These are phyloP conservation scores for Puntigrus tetrazona DNA, from an alignment of 2,113 vertebrate species.

Conservation along the genomic window DNA sequence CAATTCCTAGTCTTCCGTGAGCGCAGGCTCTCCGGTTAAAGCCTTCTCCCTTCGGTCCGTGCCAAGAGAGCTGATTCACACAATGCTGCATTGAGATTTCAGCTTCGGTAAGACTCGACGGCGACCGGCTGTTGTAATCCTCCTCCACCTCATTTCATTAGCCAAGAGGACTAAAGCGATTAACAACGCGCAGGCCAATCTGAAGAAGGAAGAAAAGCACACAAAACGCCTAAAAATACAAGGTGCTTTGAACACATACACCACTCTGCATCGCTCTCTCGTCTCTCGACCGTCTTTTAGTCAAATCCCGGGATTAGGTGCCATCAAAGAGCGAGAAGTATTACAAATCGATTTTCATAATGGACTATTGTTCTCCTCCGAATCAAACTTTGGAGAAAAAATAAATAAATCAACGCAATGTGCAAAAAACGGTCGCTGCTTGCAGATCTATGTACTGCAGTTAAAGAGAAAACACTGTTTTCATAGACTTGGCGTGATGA, in stretches of 20 bases:
- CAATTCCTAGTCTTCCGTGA: conserved; percentile 47
- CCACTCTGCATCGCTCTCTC: conserved; percentile 59
- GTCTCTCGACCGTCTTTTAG: conserved; percentile 30
- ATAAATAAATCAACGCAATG: neutral
- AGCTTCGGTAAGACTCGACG: conserved; percentile 67
- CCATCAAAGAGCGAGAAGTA: conserved; percentile 78
- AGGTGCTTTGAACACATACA: conserved; percentile 66
- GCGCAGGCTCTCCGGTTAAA: conserved; percentile 41
- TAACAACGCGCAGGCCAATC: conserved; percentile 73
- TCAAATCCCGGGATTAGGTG: conserved; percentile 78
- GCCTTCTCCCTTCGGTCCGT: conserved; percentile 45
- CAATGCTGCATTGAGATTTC: conserved; percentile 40
- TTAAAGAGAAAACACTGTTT: conserved; percentile 39
- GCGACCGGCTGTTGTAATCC: conserved; percentile 71
- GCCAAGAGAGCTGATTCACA: conserved; percentile 50
- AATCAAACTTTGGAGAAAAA: conserved; percentile 69
- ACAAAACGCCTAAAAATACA: conserved; percentile 72
- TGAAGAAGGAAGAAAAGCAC: conserved; percentile 60
- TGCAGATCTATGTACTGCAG: conserved; percentile 9
- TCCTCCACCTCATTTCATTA: conserved; percentile 79
- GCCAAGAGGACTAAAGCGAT: conserved; percentile 79
- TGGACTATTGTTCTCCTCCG: conserved; percentile 70
- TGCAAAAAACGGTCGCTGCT: neutral
- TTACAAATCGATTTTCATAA: conserved; percentile 79
- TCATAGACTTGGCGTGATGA: conserved; percentile 65